Base-by-base conservation (phyloP, 1,140 invertebrate species). In the Aphaenogaster floridana region DNA sequence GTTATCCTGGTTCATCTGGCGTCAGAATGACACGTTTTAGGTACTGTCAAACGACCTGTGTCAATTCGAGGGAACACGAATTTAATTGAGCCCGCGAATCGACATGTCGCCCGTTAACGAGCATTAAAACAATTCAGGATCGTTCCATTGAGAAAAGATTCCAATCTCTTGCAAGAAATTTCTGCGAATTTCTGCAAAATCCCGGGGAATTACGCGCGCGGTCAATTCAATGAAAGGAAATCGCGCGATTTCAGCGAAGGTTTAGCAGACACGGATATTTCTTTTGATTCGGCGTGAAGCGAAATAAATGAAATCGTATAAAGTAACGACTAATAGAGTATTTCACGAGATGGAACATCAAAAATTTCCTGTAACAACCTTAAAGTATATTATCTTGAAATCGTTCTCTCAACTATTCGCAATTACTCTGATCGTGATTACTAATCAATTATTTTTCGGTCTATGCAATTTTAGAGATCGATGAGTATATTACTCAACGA, bases 141-240 rank as follows among this genome's bases (percentile, higher is more conserved):
- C 21, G 48, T 42, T 76, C 17, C 13, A 61, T 69, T 34, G 64
- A 81, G n/a, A 21, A 61, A 34, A 21, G 61, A 34, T 64, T 64
- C 28, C 76, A 45, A 64, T 64, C 45, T 66, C 77, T 39, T 3
- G 64, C 78, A 68, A 64, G 64, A 69, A 69, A 80, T 54, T 69
- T 80, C 48, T 57, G 78, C 78, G 78, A 69, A 81, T 81, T 69
- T 28, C 64, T 69, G 78, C 78, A 81, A 81, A 81, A 81, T 81
- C 52, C 21, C 9, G 9, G 15, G 78, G 39, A 81, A 81, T 81
- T 81, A 69, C 63, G 78, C 63, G 78, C 64, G 28, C 50, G 64
- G 66, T 21, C 48, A 57, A 71, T 81, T 39, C 64, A n/a, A 81
- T 81, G 66, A 81, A 71, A 71, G 79, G 59, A 81, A 81, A 81